Conservation (phyloP, 1,140 invertebrate species). For the Gryon sp. region DNA sequence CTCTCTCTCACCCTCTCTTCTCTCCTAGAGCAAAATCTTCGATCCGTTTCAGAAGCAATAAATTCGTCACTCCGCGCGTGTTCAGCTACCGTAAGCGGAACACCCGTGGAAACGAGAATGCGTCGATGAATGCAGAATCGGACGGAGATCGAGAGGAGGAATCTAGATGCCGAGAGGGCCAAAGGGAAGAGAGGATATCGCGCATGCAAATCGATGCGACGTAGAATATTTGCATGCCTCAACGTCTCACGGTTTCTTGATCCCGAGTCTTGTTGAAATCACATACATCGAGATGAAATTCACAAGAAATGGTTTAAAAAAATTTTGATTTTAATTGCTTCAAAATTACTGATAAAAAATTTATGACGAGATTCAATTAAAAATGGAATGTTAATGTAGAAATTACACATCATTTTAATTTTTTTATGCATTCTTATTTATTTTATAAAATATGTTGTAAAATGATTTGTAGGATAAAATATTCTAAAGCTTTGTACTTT, state of each 20-base stretch:
- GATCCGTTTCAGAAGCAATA: constrained; percentile 71
- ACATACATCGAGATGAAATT: constrained; percentile 55
- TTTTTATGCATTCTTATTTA: no score
- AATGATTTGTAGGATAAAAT: no score
- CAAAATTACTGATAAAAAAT: no score
- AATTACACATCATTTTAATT: no score
- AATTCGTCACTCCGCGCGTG: constrained; percentile 72
- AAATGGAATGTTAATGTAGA: no score
- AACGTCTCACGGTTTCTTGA: constrained; percentile 67
- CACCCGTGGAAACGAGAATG: constrained; percentile 71
- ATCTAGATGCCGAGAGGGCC: constrained; percentile 63
- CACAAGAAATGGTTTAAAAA: constrained; percentile 37
- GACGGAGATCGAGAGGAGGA: constrained; percentile 67
- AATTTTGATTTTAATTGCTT: no score
- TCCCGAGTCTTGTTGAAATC: constrained; percentile 60
- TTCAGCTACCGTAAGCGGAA: constrained; percentile 67
- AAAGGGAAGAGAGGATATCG: constrained; percentile 65
- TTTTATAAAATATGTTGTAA: no score
- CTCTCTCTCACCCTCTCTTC: constrained; percentile 26
- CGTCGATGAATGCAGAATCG: constrained; percentile 72
- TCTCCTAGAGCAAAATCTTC: constrained; percentile 68
- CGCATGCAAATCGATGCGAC: constrained; percentile 69
- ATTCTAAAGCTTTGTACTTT: no score
- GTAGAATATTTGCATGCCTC: constrained; percentile 68
- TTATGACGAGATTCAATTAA: no score